Evolutionary conservation across 2,888 invertebrate species (phyloP).

Genomic region (Parochlus steinenii): DNA sequence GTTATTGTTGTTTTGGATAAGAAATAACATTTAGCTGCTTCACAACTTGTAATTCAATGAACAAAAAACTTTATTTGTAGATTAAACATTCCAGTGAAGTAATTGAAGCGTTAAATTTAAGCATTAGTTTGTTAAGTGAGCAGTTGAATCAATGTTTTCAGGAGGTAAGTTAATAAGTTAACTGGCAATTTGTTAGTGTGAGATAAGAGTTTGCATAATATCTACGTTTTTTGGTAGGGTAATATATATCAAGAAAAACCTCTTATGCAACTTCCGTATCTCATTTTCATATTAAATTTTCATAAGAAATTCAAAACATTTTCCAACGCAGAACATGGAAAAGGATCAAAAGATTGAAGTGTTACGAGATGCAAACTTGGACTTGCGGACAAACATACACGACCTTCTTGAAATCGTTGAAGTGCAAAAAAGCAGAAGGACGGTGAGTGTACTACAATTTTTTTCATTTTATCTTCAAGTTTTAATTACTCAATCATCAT

Average conservation of each 20-base stretch:
- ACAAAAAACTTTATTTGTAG: not conserved
- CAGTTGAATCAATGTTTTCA: slow-evolving; percentile 5
- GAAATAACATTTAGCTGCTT: no score
- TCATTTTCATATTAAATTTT: not conserved
- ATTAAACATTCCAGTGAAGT: slow-evolving; percentile 6
- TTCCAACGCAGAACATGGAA: slow-evolving; percentile 7
- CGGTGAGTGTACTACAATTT: slow-evolving; percentile 9
- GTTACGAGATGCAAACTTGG: slow-evolving; percentile 10
- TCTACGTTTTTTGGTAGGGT: no score
- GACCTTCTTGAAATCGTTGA: slow-evolving; percentile 9
- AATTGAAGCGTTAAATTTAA: slow-evolving; percentile 3
- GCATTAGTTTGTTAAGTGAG: slow-evolving; percentile 3
- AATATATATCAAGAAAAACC: no score
- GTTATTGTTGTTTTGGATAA: no score
- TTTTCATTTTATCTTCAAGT: no score
- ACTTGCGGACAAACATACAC: slow-evolving; percentile 5
- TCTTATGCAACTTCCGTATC: no score
- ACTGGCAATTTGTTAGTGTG: no score
- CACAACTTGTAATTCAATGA: no score
- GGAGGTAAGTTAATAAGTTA: slow-evolving; percentile 11
- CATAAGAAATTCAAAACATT: not conserved
- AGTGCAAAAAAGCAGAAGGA: slow-evolving; percentile 3
- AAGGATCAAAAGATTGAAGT: slow-evolving; percentile 7
- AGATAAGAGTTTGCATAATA: no score
- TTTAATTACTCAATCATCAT: no score